These are phyloP conservation scores for Empis livida DNA, from an alignment of 2,888 invertebrate species.

Conservation along the genomic window DNA sequence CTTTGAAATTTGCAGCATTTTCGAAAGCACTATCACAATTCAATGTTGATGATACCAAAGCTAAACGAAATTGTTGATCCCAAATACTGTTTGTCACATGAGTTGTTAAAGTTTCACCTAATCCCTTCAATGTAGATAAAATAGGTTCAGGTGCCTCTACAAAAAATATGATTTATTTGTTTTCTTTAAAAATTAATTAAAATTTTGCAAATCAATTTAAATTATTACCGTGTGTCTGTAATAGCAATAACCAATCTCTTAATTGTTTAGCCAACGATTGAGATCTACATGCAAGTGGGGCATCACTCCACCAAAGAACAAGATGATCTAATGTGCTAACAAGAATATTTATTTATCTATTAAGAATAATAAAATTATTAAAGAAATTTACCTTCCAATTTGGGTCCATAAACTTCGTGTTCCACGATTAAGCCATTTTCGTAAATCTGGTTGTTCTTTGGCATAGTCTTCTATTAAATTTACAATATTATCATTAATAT, in stretches of 20 bases:
- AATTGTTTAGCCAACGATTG: conserved; percentile 51
- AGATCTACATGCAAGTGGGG: conserved; percentile 53
- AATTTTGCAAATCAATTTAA: neutral
- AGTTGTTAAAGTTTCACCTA: conserved; percentile 64
- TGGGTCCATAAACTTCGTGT: conserved; percentile 56
- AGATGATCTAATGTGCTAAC: conserved; percentile 69
- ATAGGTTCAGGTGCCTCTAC: conserved; percentile 54
- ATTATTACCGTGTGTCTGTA: conserved; percentile 33
- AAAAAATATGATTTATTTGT: conserved; percentile 13
- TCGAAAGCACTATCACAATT: conserved; percentile 6
- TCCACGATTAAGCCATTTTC: conserved; percentile 26
- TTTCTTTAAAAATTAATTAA: neutral
- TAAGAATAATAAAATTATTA: no score
- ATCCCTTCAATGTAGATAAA: conserved; percentile 54
- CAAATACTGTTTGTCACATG: conserved; percentile 69
- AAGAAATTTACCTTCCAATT: conserved; percentile 40
- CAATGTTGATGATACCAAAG: conserved; percentile 25
- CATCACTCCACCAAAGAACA: conserved; percentile 71
- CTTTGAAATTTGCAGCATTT: neutral
- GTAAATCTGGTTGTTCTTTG: conserved; percentile 16
- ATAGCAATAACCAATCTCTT: conserved; percentile 44
- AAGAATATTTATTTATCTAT: neutral
- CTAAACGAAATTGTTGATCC: conserved; percentile 48
- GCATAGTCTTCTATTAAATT: neutral
- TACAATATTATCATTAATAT: neutral